phyloP scores from a whole-genome alignment of 1,140 invertebrate species.

The Lordiphosa collinella region DNA sequence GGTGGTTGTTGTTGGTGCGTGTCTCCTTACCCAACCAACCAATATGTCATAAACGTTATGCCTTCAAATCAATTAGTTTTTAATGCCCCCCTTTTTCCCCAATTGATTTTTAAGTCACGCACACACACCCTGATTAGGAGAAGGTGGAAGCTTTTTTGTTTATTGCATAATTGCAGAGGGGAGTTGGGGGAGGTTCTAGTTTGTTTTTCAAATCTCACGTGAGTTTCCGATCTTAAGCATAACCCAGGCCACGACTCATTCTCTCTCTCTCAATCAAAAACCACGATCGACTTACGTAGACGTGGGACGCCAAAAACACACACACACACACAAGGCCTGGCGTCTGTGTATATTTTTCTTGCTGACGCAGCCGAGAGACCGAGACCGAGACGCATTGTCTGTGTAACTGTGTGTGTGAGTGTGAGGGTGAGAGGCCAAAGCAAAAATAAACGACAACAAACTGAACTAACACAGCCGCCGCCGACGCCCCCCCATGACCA shows the following conservation, averaged over 20 bases:
- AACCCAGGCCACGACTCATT: background rate
- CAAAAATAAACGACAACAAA: slow-evolving; percentile 47
- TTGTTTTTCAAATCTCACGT: background rate
- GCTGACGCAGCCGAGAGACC: slow-evolving; percentile 53
- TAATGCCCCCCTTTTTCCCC: slow-evolving; percentile 43
- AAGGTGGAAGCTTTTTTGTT: slow-evolving; percentile 15
- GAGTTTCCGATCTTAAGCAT: slow-evolving; percentile 1
- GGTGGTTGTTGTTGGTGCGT: background rate
- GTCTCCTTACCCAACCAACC: background rate
- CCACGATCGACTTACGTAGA: background rate
- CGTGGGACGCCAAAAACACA: slow-evolving; percentile 7
- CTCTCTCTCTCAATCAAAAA: slow-evolving; percentile 18
- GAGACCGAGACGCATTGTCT: background rate
- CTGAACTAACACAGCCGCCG: slow-evolving; percentile 1
- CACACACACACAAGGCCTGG: background rate
- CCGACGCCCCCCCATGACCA: background rate
- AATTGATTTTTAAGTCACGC: slow-evolving; percentile 69
- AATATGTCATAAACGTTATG: slow-evolving; percentile 1
- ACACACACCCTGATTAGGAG: background rate
- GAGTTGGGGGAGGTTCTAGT: no score
- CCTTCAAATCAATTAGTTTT: slow-evolving; percentile 47
- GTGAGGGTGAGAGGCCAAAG: slow-evolving; percentile 31
- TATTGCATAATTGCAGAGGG: slow-evolving; percentile 35
- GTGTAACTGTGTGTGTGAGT: background rate
- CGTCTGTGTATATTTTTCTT: slow-evolving; percentile 48